Evolutionary conservation across 1,140 invertebrate species (phyloP).

Genomic region (Drosophila biarmipes): DNA sequence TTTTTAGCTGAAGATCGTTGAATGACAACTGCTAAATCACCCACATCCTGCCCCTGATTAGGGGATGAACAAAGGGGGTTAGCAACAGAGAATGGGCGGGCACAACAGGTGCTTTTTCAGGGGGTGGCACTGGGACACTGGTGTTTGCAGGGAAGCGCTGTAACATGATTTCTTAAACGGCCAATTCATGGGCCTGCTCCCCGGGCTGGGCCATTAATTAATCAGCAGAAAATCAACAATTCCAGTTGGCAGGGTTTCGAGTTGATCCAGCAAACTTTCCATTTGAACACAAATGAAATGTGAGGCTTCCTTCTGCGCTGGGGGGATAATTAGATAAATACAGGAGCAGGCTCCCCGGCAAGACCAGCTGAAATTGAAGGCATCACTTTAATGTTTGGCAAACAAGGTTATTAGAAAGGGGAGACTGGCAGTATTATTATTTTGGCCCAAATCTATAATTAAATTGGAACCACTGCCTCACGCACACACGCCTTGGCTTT

Average conservation of each 20-base stretch:
- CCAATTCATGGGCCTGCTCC: background rate
- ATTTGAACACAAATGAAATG: background rate
- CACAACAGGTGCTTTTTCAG: slow-evolving; percentile 10
- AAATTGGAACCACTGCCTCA: slow-evolving; percentile 7
- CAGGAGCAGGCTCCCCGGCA: background rate
- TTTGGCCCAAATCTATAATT: background rate
- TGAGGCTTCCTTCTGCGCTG: background rate
- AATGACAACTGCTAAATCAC: too few species aligned
- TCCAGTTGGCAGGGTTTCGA: slow-evolving; percentile 3
- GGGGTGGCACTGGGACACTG: background rate
- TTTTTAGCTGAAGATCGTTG: too few species aligned
- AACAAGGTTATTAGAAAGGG: background rate
- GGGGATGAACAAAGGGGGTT: background rate
- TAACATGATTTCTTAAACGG: background rate
- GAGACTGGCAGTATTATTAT: background rate
- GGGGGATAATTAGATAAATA: slow-evolving; percentile 3
- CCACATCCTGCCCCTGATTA: background rate
- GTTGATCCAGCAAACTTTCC: background rate
- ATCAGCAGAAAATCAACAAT: slow-evolving; percentile 1
- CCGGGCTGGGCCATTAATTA: background rate
- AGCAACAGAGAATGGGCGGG: background rate
- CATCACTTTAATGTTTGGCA: background rate
- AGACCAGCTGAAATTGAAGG: background rate
- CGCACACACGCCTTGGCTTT: background rate
- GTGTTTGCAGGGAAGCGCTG: background rate